These are phyloP conservation scores for Channa maculata DNA, from an alignment of 2,113 vertebrate genomes.

Conservation along the genomic window DNA sequence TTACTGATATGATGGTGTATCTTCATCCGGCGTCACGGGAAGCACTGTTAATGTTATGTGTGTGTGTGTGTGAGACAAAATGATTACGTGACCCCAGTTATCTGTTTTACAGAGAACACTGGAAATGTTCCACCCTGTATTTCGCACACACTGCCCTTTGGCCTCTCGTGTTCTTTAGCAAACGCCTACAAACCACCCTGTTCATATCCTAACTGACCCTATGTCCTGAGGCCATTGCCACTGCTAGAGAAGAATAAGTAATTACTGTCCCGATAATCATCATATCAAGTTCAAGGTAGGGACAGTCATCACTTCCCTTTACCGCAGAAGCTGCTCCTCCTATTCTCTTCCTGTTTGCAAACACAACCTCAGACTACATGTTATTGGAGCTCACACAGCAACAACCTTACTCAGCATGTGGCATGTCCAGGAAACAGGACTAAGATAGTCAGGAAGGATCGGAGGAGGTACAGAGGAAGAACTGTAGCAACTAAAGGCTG, in stretches of 20 bases:
- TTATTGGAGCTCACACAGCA: constrained; percentile 49
- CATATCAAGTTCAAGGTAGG: constrained; percentile 71
- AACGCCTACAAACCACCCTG: constrained; percentile 28
- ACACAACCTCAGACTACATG: constrained; percentile 21
- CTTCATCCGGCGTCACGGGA: constrained; percentile 60
- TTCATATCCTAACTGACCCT: constrained; percentile 37
- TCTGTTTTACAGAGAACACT: constrained; percentile 65
- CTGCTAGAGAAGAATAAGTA: not conserved
- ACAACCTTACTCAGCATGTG: constrained; percentile 60
- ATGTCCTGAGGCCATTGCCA: constrained; percentile 31
- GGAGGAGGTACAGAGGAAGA: constrained; percentile 32
- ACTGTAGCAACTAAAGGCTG: constrained; percentile 48
- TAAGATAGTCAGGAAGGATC: constrained; percentile 27
- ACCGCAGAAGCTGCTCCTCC: constrained; percentile 50
- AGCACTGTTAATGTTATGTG: constrained; percentile 62
- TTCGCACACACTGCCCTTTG: constrained; percentile 38
- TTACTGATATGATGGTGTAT: constrained; percentile 69
- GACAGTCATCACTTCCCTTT: constrained; percentile 49
- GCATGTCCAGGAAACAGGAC: constrained; percentile 47
- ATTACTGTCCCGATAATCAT: constrained; percentile 28
- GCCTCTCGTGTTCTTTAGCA: constrained; percentile 15
- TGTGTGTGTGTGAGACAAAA: constrained; percentile 62
- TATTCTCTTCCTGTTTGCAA: constrained; percentile 45
- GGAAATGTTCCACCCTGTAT: constrained; percentile 67
- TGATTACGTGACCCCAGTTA: constrained; percentile 62